Conservation (phyloP, 2,888 invertebrate species). For the Caenorhabditis sp. region DNA sequence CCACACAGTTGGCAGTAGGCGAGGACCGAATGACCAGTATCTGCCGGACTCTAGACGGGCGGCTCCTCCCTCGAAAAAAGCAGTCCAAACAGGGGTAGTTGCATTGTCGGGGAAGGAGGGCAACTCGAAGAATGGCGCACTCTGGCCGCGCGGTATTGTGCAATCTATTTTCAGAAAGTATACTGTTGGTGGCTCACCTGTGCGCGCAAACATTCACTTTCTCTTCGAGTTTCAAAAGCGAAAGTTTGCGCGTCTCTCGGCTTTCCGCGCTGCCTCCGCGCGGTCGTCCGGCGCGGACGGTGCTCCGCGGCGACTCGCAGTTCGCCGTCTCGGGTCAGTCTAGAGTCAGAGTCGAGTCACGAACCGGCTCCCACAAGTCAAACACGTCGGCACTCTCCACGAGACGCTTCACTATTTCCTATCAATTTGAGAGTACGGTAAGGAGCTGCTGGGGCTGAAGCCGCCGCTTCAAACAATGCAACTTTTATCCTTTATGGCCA, state of each 20-base stretch:
- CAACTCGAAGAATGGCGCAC: constrained; percentile 52
- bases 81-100: constrained; percentile 49
- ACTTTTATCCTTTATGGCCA: constrained; percentile 20
- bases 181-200: constrained; percentile 49
- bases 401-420: constrained; percentile 18
- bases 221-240: constrained; percentile 52
- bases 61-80: constrained; percentile 34
- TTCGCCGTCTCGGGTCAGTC: constrained; percentile 47
- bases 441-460: constrained; percentile 17
- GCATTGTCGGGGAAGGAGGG: constrained; percentile 37
- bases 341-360: constrained; percentile 38
- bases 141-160: constrained; percentile 46
- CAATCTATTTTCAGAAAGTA: constrained; percentile 57
- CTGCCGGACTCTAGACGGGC: constrained; percentile 22
- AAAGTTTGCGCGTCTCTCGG: constrained; percentile 45
- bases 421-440: constrained; percentile 48
- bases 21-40: constrained; percentile 30
- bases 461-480: constrained; percentile 37
- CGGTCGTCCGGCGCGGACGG: constrained; percentile 9
- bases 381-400: constrained; percentile 45
- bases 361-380: constrained; percentile 56
- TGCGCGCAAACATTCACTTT: constrained; percentile 42
- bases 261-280: constrained; percentile 44
- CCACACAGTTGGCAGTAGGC: constrained; percentile 9
- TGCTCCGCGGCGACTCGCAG: constrained; percentile 23